These are phyloP conservation scores for Drosophila anomalata DNA, from an alignment of 2,888 invertebrate species.

Conservation along the genomic window DNA sequence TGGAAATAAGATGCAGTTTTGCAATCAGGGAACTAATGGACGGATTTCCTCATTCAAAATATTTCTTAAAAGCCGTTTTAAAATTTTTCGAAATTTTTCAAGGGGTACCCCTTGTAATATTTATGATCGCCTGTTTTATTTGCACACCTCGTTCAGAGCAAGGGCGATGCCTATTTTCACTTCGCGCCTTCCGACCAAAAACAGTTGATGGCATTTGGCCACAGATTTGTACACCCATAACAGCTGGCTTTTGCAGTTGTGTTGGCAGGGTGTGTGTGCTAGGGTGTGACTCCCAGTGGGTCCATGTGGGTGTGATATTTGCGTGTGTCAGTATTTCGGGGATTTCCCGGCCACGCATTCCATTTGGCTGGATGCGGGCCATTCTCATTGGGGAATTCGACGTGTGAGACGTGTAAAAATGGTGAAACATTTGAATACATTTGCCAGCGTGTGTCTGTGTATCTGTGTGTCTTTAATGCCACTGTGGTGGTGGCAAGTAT, in stretches of 20 bases:
- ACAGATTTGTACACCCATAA: conserved; percentile 37
- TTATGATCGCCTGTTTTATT: background rate
- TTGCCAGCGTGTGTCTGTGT: background rate
- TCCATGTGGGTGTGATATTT: conserved; percentile 7
- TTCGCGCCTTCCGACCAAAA: conserved; percentile 6
- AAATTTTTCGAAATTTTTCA: too few species aligned
- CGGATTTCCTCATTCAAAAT: too few species aligned
- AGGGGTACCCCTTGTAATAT: background rate
- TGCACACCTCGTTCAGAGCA: conserved; percentile 18
- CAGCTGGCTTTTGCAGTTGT: background rate
- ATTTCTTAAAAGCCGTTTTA: too few species aligned
- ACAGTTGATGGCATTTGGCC: conserved; percentile 34
- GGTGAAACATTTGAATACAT: conserved; percentile 43
- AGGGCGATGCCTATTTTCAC: conserved; percentile 6
- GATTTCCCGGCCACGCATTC: conserved; percentile 11
- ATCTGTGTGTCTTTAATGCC: background rate
- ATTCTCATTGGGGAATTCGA: conserved; percentile 29
- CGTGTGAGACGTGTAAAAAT: conserved; percentile 45
- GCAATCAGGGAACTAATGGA: too few species aligned
- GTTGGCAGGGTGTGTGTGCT: background rate
- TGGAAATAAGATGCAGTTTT: too few species aligned
- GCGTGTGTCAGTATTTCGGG: conserved; percentile 1
- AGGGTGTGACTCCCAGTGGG: conserved; percentile 6
- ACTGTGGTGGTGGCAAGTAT: background rate
- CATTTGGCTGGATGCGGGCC: background rate